Conservation (phyloP, 2,113 vertebrate species). For the Chaetura pelagica region DNA sequence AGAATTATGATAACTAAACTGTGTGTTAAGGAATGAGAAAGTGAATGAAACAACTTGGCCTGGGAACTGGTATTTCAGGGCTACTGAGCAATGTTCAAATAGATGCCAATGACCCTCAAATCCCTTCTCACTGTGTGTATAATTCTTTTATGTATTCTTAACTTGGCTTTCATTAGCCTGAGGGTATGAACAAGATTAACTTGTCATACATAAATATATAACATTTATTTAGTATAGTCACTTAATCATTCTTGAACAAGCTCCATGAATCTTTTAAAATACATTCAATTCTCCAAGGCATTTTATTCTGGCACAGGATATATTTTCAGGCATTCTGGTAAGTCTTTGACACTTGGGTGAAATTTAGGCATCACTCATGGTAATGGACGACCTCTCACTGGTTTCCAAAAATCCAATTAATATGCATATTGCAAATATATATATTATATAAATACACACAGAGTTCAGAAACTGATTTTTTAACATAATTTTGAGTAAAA, state of each 20-base stretch:
- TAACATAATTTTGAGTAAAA: background rate
- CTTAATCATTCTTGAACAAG: slow-evolving; percentile 51
- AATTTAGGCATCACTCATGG: background rate
- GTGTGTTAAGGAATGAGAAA: background rate
- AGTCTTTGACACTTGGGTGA: background rate
- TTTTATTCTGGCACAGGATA: slow-evolving; percentile 16
- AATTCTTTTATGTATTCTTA: background rate
- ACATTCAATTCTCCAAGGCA: background rate
- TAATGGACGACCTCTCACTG: background rate
- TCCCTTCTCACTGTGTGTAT: background rate
- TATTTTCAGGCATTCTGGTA: slow-evolving; percentile 11
- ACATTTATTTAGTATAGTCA: slow-evolving; percentile 32
- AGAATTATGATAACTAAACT: background rate
- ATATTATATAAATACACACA: too few relatives aligned
- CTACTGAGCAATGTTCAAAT: background rate
- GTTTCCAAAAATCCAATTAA: background rate
- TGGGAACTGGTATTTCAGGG: background rate
- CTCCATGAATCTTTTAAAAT: slow-evolving; percentile 31
- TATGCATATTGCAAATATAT: background rate
- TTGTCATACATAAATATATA: background rate
- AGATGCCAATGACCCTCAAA: background rate
- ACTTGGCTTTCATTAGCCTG: background rate
- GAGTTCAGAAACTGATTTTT: background rate
- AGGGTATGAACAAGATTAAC: slow-evolving; percentile 11
- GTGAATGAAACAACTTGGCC: background rate